Base-by-base conservation (phyloP, 23 tunicate species). In the Trididemnum nubilum region DNA sequence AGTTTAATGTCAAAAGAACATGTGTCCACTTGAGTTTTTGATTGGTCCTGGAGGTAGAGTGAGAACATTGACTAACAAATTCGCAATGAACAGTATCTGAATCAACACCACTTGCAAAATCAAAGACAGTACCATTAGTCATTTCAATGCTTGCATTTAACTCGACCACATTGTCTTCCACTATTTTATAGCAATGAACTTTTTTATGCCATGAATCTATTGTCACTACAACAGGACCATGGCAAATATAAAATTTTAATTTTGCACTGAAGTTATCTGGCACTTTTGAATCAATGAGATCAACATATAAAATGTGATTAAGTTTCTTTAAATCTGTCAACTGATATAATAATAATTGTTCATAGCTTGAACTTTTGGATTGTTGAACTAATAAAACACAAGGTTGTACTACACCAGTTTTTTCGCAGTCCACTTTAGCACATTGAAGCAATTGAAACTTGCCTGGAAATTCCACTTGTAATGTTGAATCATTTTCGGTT, bases 401-500 rank as follows among this genome's bases (percentile, higher is more conserved):
- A 9, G 77, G 76, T 38, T 81, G 77, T 2, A 81, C 37, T 21
- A 69, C 38, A 24, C 85, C 85, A 39, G 77, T 81, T 28, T 9
- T 4, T 38, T 69, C 15, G 27, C 77, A 69, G 3, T 33, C 59
- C 3, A 67, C 54, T 44, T 44, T 44, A 15, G 12, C 9, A 44
- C 12, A 9, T 44, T 44, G 12, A 44, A 44, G 9, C 15, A 44
- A 7, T 44, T 9, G 9, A 39, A 72, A 81, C 38, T 1, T 2
- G 25, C 85, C 85, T 12, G 25, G 4, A 1, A 81, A 23, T 28
- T 33, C 33, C 12, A 9, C 23, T 67, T 67, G 3, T 49, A 67
- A 25, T 32, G 36, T 9, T 77, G 26, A 7, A 24, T 7, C 66
- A 25, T 9, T 7, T 23, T 5, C 2, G 25, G 5, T 2, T 28